phyloP scores from a whole-genome alignment of 2,888 invertebrate species.

The Habroteleia sp. region DNA sequence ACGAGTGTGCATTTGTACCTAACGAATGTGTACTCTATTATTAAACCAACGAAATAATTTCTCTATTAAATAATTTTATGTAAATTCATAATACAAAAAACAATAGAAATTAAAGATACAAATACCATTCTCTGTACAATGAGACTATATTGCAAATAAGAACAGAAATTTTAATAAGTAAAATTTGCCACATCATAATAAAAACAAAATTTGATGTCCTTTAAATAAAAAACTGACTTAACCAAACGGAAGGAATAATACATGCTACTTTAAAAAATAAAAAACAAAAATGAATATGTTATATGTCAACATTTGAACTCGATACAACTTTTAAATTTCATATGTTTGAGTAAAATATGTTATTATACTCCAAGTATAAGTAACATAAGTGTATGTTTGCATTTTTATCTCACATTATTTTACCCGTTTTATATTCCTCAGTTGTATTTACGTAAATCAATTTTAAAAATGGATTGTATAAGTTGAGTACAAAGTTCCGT shows the following conservation, averaged over 20 bases:
- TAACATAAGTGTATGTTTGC: neutral
- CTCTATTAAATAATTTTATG: constrained; percentile 2
- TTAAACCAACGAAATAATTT: constrained; percentile 12
- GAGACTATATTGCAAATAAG: too few species aligned
- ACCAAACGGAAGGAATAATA: neutral
- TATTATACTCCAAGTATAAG: constrained; percentile 11
- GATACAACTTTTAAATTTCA: neutral
- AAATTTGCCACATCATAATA: neutral
- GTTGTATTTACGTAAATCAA: constrained; percentile 5
- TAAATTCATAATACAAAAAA: neutral
- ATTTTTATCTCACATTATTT: constrained; percentile 12
- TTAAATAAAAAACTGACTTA: neutral
- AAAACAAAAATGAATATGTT: too few species aligned
- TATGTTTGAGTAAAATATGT: constrained; percentile 9
- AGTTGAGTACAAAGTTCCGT: too few species aligned
- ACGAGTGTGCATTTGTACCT: constrained; percentile 1
- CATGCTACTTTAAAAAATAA: too few species aligned
- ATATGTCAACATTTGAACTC: neutral
- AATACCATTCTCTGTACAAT: neutral
- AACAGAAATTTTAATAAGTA: neutral
- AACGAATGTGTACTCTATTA: constrained; percentile 18
- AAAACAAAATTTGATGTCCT: neutral
- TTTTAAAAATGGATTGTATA: too few species aligned
- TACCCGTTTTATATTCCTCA: constrained; percentile 10
- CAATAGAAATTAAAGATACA: too few species aligned